Evolutionary conservation across 2,797 vertebrate genomes (phyloP).

Genomic region (Cossypha dichroa): DNA sequence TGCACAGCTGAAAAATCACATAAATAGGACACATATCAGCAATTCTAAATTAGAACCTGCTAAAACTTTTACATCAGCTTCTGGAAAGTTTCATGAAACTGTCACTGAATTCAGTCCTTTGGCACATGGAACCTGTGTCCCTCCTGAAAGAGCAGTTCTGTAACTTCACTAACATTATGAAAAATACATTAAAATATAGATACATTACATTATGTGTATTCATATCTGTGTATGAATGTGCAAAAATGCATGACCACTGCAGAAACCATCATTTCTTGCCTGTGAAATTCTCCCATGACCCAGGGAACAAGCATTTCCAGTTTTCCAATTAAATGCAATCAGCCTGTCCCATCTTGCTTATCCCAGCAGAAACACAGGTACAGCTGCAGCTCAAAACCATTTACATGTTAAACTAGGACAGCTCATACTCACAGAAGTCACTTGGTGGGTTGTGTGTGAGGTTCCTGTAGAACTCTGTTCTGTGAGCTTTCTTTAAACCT

Average conservation of each 20-base stretch:
- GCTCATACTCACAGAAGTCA: constrained; percentile 91
- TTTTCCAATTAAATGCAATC: neutral
- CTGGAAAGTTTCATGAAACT: neutral
- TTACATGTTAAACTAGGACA: neutral
- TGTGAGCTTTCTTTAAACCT: constrained; percentile 96
- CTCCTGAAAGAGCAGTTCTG: neutral
- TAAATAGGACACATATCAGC: neutral
- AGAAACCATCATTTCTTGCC: neutral
- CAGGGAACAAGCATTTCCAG: neutral
- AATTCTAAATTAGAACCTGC: neutral
- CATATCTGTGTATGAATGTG: neutral
- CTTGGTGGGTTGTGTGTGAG: constrained; percentile 96
- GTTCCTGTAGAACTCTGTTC: constrained; percentile 98
- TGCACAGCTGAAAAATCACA: neutral
- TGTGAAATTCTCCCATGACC: neutral
- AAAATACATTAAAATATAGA: neutral
- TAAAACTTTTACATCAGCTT: neutral
- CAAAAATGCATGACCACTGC: neutral
- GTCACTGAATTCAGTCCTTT: neutral
- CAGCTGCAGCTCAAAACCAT: neutral
- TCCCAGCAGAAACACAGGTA: neutral
- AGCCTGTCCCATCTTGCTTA: neutral
- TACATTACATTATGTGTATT: neutral
- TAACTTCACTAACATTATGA: neutral
- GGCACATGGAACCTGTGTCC: neutral